A percentile compares a stretch with the other conserved stretches of the same genome.
Conservation (phyloP, 2,797 vertebrate species). For the Gymnothorax javanicus region DNA sequence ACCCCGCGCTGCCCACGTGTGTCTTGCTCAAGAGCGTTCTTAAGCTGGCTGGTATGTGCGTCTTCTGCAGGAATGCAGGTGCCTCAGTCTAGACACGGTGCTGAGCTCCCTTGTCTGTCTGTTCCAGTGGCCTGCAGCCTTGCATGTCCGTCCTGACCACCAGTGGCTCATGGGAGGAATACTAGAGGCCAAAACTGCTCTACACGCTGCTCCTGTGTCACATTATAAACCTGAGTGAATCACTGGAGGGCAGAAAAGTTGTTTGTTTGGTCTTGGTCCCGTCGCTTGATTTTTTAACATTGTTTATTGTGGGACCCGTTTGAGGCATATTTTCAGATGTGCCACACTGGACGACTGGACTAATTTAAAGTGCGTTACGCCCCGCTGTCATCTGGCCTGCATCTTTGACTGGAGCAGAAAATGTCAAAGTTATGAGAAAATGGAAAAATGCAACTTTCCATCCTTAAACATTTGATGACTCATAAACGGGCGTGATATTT, state of each 20-base stretch:
- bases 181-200: not conserved
- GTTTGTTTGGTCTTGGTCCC: not conserved
- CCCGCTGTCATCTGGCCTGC: not conserved
- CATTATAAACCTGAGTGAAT: constrained; percentile 10
- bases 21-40: constrained; percentile 43
- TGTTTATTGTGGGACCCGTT: not conserved
- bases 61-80: constrained; percentile 56
- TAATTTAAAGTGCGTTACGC: not conserved
- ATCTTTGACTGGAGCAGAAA: not conserved
- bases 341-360: not conserved
- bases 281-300: not conserved
- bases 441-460: not conserved
- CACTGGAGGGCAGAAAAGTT: not conserved
- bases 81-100: constrained; percentile 62
- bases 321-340: not conserved
- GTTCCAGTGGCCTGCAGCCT: constrained; percentile 32
- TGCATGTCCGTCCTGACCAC: constrained; percentile 30
- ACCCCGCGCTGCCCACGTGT: constrained; percentile 29
- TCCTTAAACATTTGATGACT: not conserved
- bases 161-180: not conserved
- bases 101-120: constrained; percentile 55
- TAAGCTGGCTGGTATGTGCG: constrained; percentile 50
- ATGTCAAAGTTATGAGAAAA: constrained; percentile 1
- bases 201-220: not conserved
- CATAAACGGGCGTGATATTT: constrained; percentile 12